Evolutionary conservation across 2,113 vertebrate genomes (phyloP).

Genomic region (Callaeas wilsoni): DNA sequence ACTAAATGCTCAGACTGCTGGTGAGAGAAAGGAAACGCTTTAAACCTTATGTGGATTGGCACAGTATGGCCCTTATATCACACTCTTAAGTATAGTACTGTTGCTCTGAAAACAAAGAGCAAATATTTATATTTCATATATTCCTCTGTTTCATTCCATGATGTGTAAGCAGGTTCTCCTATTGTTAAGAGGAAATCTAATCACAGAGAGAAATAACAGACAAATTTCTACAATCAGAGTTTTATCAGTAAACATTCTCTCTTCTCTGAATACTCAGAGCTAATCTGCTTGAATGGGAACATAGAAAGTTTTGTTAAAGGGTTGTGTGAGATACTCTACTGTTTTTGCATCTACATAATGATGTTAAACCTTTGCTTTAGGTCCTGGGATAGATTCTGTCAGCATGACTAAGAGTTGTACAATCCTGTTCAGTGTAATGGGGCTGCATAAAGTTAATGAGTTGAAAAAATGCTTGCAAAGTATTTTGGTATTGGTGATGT

Average conservation of each 20-base stretch:
- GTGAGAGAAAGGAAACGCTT: not conserved
- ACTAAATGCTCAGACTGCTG: not conserved
- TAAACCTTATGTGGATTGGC: not conserved
- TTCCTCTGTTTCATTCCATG: not conserved
- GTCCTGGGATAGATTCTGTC: not conserved
- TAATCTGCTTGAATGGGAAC: not conserved
- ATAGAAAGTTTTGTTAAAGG: not conserved
- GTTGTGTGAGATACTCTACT: not conserved
- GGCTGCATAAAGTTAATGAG: not conserved
- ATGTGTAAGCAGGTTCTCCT: not conserved
- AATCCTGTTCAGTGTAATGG: not conserved
- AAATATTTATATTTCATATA: not conserved
- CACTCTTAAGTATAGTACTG: not conserved
- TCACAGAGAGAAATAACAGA: not conserved
- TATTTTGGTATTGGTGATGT: not conserved
- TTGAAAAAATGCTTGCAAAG: not conserved
- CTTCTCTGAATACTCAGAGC: not conserved
- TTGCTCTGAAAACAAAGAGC: not conserved
- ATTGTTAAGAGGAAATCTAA: not conserved
- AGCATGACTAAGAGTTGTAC: not conserved
- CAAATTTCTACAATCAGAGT: not conserved
- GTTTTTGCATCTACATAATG: not conserved
- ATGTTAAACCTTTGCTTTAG: not conserved
- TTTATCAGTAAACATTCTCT: not conserved
- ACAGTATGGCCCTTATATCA: not conserved